Evolutionary conservation across 2,888 invertebrate genomes (phyloP).

Genomic region (Oxytorus armatus): DNA sequence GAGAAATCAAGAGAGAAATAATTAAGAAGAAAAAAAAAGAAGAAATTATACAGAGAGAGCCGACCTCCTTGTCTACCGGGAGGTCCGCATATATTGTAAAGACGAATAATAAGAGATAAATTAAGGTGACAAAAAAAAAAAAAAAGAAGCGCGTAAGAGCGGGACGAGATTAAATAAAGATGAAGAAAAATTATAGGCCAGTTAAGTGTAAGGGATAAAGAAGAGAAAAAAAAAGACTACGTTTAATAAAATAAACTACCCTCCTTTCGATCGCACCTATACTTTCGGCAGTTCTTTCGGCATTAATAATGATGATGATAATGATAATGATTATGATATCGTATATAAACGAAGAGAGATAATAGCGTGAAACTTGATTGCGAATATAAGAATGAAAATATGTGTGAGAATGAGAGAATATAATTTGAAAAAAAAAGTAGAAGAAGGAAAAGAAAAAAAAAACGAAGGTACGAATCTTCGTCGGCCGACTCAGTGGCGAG

Average conservation of each 20-base stretch:
- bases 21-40: constrained; percentile 76
- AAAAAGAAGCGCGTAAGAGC: constrained; percentile 73
- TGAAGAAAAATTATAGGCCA: constrained; percentile 71
- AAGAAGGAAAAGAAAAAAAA: constrained; percentile 45
- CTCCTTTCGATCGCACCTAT: constrained; percentile 69
- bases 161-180: constrained; percentile 71
- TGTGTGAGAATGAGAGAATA: constrained; percentile 71
- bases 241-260: constrained; percentile 71
- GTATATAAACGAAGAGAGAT: constrained; percentile 61
- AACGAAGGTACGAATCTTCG: constrained; percentile 77
- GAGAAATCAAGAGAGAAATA: constrained; percentile 70
- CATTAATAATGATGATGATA: constrained; percentile 64
- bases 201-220: constrained; percentile 71
- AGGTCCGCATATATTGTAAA: constrained; percentile 84
- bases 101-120: constrained; percentile 83
- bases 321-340: constrained; percentile 67
- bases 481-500: constrained; percentile 82
- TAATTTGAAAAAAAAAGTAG: constrained; percentile 65
- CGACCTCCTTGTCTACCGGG: constrained; percentile 84
- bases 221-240: constrained; percentile 76
- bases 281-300: constrained; percentile 71
- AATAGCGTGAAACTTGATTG: constrained; percentile 56
- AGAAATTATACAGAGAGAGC: constrained; percentile 84
- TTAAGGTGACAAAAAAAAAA: constrained; percentile 78
- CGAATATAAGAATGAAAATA: constrained; percentile 64